Base-by-base conservation (phyloP, 2,797 vertebrate genomes). In the Centropyge bicolor region DNA sequence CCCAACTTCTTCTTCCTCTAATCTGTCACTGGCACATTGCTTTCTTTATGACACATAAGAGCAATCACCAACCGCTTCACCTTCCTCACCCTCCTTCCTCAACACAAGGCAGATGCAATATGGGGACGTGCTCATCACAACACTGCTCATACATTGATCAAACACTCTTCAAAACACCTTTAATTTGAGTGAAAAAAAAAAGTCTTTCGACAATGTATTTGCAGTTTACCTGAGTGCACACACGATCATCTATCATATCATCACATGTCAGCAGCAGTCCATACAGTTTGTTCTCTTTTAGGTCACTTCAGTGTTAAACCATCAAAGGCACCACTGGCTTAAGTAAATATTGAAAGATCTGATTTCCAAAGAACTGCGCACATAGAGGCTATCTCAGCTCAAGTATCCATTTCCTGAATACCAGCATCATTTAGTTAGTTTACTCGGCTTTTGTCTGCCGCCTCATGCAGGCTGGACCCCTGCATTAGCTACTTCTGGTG, bases 371-470 rank as follows among this genome's bases (percentile, higher is more conserved):
- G 69, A 80, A 62, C 60, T 61, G 62, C 59, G 46, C 52, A 60
- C 62, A 69, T 24, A 31, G 31, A 77, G 64, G 31, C 60, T 81
- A 52, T 56, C 70, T 71, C n/a, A 65, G 56, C 52, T 86, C 67
- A 71, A 87, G 79, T 84, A 77, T 78, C 82, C 31, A 54, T 86
- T 85, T 83, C 87, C 77, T 80, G 79, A 86, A 86, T 83, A 73
- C 78, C 85, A 84, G 72, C 79, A 81, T 81, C 55, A 2, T 76
- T 70, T 67, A 12, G 60, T 78, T 68, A 16, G 65, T 76, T 74
- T 84, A 68, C 61, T 78, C 52, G 36, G 14, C 75, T 80, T 80
- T 51, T 74, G 60, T 80, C 40, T 46, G 60, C 64, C 80, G 78
- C 81, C 46, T 70, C 64, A 86, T 78, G 80, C 79, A 78, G 59